Base-by-base conservation (phyloP, 2,113 vertebrate species). In the Aegotheles bennettii region DNA sequence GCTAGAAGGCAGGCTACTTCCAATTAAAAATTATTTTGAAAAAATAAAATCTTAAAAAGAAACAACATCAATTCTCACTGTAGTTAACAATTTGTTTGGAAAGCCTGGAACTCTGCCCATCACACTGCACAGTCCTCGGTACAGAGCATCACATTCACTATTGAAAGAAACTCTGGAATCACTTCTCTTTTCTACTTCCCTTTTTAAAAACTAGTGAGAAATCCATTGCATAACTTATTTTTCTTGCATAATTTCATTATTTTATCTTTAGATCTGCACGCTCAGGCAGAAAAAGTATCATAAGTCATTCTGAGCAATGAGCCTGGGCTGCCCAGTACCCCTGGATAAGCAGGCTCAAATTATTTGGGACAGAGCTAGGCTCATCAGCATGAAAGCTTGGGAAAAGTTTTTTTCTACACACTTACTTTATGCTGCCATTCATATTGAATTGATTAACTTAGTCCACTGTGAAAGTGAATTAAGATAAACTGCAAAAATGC, bases 171-270 rank as follows among this genome's bases (percentile, higher is more conserved):
- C 47, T 65, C 67, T 42, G 42, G 75, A 77, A 87, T 87, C 42
- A 59, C 78, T 95, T 95, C 93, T 87, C 57, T 79, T 69, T 96
- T 94, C 59, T 47, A 65, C 50, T 94, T 95, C 95, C 26, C 35
- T 42, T 93, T 65, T 80, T 8, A 63, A 94, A 51, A 80, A 29
- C 2, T 10, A 87, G 67, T 31, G 10, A 92, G 50, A 95, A 89
- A 73, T 25, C 16, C 67, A 87, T 91, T 80, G 89, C 54, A 5
- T 50, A 93, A 94, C 35, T 48, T 61, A 69, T 14, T 77, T 81
- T 73, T 61, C 79, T 73, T 94, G 76, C 69, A 74, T 59, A 5
- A 94, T 83, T 83, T 86, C 50, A 88, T 67, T 74, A 83, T 63
- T 79, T 89, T 43, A 83, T 85, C 61, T 87, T 91, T 53, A 91